These are phyloP conservation scores for Pseudochirops cupreus DNA, from an alignment of 2,797 vertebrate species.

Conservation along the genomic window DNA sequence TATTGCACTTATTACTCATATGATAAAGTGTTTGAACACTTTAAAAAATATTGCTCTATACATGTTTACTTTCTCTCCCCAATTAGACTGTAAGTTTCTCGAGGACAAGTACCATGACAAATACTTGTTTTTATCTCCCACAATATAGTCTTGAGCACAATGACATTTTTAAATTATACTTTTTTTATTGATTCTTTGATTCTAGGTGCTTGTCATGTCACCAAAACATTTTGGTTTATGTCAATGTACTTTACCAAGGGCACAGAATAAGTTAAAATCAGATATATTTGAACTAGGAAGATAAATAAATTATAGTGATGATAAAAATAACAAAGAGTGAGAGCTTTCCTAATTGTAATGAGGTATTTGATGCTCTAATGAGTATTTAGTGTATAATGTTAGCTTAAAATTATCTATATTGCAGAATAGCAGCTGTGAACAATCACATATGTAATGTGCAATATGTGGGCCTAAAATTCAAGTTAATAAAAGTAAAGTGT, in stretches of 20 bases:
- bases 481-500: neutral
- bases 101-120: too few relatives aligned
- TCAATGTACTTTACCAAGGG: neutral
- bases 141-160: too few relatives aligned
- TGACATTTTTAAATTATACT: too few relatives aligned
- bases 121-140: too few relatives aligned
- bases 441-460: slow-evolving; percentile 12
- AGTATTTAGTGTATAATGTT: neutral
- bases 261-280: neutral
- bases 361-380: neutral
- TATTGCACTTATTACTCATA: too few relatives aligned
- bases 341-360: slow-evolving; percentile 4
- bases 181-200: neutral
- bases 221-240: neutral
- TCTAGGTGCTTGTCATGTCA: neutral
- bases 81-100: too few relatives aligned
- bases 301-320: slow-evolving; percentile 1
- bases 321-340: neutral
- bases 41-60: too few relatives aligned
- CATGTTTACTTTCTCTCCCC: too few relatives aligned
- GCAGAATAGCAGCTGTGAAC: neutral
- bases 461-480: neutral
- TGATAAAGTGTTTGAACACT: too few relatives aligned
- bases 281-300: neutral
- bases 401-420: neutral